Base-by-base conservation (phyloP, 2,888 invertebrate genomes). In the Synanthedon tipuliformis region DNA sequence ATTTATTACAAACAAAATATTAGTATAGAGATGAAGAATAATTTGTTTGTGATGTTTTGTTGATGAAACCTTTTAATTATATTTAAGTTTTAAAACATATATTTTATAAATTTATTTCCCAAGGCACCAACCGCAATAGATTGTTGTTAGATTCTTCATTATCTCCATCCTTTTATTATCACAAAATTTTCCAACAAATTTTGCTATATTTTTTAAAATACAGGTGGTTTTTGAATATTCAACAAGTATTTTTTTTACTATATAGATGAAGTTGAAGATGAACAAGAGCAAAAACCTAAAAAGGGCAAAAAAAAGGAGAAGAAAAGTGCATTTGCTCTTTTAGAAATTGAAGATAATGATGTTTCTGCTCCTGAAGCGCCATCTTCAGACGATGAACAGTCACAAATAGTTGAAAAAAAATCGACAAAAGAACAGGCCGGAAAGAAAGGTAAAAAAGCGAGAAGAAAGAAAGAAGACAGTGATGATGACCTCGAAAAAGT, bases 401-500 rank as follows among this genome's bases (percentile, higher is more conserved):
- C 61, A 55, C 66, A 69, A 68, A 86, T 78, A 69, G 59, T 68
- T 50, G 75, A 74, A 59, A 79, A 84, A 59, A 88, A 81, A 62
- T 61, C 68, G 54, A 59, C 61, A 63, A 84, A 81, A 64, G 87
- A 88, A 59, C 71, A 79, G 53, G 74, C 77, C 53, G 90, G 90
- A 16, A 93, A 93, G 73, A 93, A 94, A 73, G 90, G 91, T 3
- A 94, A 93, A 69, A 93, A 93, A 75, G 78, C 89, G 4, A 92
- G 91, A 68, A 90, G 92, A 68, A 94, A 92, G 81, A 92, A 91
- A 60, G 91, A 92, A 64, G 93, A 93, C 53, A 93, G 93, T 68
- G 93, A 93, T 74, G 94, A 94, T 57, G 95, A 95, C 72, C 82
- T 95, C 56, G 95, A 95, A 66, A 94, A 94, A 78, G 92, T 94